Evolutionary conservation across 2,888 invertebrate genomes (phyloP), one percentile per base, ranked within the genome.

Genomic region (Adineta ricciae): DNA sequence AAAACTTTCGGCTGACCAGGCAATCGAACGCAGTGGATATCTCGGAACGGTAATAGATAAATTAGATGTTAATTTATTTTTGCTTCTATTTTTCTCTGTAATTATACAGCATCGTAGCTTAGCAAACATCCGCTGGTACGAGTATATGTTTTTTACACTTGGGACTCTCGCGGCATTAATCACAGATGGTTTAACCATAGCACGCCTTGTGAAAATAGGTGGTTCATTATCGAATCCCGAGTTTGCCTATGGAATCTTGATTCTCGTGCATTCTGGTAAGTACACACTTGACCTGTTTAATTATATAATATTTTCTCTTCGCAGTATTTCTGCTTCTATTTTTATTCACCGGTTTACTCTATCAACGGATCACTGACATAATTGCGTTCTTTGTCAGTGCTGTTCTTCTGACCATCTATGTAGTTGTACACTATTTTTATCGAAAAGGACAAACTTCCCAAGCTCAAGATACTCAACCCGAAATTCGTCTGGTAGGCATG

Each of bases 61-160:
- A 3, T 32, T 64, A 32, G 16, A 21, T 27, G 14, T 64, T 2
- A 27, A 1, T 27, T 64, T 64, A 64, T 64, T 27, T 16, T 64
- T 14, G 4, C 2, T 2, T 64, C 11, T 32, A 14, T 64, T 32
- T 14, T 1, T 64, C 14, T 32, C n/a, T n/a, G n/a, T n/a, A n/a
- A 32, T 14, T 32, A 19, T 64, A 24, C 27, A 78, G 78, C 78
- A 24, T 24, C 78, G 78, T n/a, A 24, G 78, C 7, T 41, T 38
- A 9, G 24, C 2, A 78, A 78, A 78, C 41, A 78, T 78, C n/a
- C 78, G 78, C n/a, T 78, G 78, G 78, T 78, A 78, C 41, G 78
- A 78, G 41, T 78, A 78, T 78, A 41, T n/a, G 24, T 78, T 78
- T 78, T 14, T 78, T 24, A 4, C 7, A 3, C 8, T 78, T 41